These are phyloP conservation scores for Diprion similis DNA, from an alignment of 1,140 invertebrate genomes.

Conservation along the genomic window DNA sequence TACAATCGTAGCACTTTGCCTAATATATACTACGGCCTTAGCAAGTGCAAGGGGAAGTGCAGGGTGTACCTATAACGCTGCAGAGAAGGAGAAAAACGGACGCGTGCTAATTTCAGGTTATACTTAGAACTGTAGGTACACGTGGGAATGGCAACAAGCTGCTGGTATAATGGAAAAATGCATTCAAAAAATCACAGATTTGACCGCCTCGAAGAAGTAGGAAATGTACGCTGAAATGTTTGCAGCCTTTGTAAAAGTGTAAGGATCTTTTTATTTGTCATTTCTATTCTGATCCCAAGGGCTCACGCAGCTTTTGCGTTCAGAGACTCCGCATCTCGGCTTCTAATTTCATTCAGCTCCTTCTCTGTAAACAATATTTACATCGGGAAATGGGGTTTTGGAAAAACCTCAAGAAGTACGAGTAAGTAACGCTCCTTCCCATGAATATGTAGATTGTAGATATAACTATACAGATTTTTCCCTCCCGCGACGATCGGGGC, in stretches of 20 bases:
- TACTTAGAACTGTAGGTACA: too few species aligned
- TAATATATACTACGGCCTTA: background rate
- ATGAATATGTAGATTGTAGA: slow-evolving; percentile 36
- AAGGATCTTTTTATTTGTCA: background rate
- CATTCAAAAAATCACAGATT: too few species aligned
- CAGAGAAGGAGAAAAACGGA: too few species aligned
- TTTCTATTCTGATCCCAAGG: slow-evolving; percentile 26
- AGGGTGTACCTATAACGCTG: too few species aligned
- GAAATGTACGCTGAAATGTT: too few species aligned
- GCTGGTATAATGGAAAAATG: too few species aligned
- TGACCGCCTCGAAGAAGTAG: too few species aligned
- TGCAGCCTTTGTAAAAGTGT: too few species aligned
- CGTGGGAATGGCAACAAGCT: too few species aligned
- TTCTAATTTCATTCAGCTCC: background rate
- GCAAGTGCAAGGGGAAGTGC: too few species aligned
- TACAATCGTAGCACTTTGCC: background rate
- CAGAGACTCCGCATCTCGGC: slow-evolving; percentile 19
- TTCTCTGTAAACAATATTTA: slow-evolving; percentile 49
- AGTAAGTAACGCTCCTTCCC: slow-evolving; percentile 28
- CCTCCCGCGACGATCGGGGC: background rate
- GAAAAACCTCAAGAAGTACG: slow-evolving; percentile 47
- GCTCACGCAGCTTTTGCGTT: slow-evolving; percentile 26
- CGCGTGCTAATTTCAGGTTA: too few species aligned
- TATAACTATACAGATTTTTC: background rate
- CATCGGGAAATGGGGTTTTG: slow-evolving; percentile 53